phyloP scores from a whole-genome alignment of 2,888 invertebrate species.

The Lithosia quadra region DNA sequence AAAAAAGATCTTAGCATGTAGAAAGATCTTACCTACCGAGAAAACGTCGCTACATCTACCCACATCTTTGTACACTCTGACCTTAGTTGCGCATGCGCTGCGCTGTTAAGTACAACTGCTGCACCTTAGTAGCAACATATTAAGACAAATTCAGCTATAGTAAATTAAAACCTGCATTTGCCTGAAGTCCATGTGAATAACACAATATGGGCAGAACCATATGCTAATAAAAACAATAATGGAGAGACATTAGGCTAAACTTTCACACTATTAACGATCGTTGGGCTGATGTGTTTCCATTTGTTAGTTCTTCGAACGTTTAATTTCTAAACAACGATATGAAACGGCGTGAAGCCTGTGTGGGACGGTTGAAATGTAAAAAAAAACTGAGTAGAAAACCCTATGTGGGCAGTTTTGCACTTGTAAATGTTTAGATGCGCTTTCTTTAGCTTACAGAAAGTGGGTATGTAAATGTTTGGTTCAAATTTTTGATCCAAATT shows the following conservation, averaged over 20 bases:
- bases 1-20: too few relatives aligned
- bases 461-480: too few relatives aligned
- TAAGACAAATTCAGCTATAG: conserved; percentile 28
- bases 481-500: too few relatives aligned
- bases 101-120: too few relatives aligned
- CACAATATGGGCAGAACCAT: conserved; percentile 57
- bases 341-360: not conserved
- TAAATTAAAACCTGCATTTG: conserved; percentile 29
- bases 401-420: not conserved
- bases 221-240: conserved; percentile 63
- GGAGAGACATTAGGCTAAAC: conserved; percentile 54
- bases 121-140: not conserved
- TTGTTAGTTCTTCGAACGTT: conserved; percentile 44
- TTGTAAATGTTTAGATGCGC: not conserved
- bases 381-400: not conserved
- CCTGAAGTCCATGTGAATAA: conserved; percentile 41
- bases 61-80: too few relatives aligned
- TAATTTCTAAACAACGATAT: conserved; percentile 38
- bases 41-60: too few relatives aligned
- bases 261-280: conserved; percentile 62
- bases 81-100: too few relatives aligned
- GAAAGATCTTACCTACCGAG: too few relatives aligned
- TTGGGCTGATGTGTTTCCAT: conserved; percentile 55
- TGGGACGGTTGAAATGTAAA: conserved; percentile 19
- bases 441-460: too few relatives aligned